A percentile compares a stretch with the other conserved stretches of the same genome.
Evolutionary conservation across 2,113 vertebrate species (phyloP).

Genomic region (Austrofundulus limnaeus): DNA sequence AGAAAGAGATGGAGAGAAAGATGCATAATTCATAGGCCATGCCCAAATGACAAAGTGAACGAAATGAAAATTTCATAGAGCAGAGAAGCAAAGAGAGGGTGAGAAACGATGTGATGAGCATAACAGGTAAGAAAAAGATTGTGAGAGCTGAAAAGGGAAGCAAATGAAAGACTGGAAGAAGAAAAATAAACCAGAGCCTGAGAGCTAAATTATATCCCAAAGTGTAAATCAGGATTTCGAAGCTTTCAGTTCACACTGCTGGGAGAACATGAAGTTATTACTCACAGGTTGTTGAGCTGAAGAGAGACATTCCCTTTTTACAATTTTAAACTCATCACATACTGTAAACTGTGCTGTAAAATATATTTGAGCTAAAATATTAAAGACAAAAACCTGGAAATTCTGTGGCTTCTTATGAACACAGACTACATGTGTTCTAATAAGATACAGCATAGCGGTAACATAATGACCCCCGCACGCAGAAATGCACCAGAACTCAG

Average conservation of each 20-base stretch:
- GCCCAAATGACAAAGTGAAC: constrained; percentile 89
- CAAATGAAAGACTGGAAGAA: constrained; percentile 12
- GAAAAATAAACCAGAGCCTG: constrained; percentile 77
- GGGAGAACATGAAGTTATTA: background rate
- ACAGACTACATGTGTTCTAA: no score
- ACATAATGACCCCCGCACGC: no score
- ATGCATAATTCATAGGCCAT: constrained; percentile 91
- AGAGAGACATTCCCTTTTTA: constrained; percentile 21
- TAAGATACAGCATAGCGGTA: no score
- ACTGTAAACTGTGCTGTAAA: background rate
- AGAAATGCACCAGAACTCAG: no score
- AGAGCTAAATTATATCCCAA: constrained; percentile 83
- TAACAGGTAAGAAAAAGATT: constrained; percentile 45
- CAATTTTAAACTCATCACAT: constrained; percentile 6
- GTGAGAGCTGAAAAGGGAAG: constrained; percentile 44
- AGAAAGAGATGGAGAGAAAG: constrained; percentile 42
- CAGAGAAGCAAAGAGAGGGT: constrained; percentile 74
- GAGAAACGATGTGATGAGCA: constrained; percentile 38
- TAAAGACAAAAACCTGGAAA: no score
- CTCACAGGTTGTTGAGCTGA: background rate
- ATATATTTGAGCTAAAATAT: background rate
- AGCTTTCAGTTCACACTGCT: background rate
- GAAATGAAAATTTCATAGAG: constrained; percentile 94
- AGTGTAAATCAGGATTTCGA: constrained; percentile 74
- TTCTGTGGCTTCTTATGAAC: no score